Conservation (phyloP, 2,888 invertebrate species). For the Harmothoe impar region DNA sequence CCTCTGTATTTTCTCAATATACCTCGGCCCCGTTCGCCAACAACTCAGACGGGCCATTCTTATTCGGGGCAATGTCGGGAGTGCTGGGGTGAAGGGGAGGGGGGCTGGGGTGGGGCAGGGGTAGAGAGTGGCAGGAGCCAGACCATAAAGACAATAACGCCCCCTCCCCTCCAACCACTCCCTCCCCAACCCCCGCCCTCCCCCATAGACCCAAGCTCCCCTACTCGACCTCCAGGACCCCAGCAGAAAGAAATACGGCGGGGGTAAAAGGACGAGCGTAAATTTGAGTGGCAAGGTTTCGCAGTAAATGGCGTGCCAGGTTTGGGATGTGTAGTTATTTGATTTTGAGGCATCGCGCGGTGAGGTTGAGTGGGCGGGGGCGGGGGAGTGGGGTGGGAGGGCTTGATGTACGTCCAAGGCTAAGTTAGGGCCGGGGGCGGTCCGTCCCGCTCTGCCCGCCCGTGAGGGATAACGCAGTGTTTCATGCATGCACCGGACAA, state of each 20-base stretch:
- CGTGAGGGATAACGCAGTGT: conserved; percentile 58
- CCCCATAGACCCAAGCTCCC: neutral
- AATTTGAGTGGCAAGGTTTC: conserved; percentile 57
- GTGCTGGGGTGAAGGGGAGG: conserved; percentile 6
- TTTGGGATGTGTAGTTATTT: conserved; percentile 61
- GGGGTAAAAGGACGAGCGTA: conserved; percentile 54
- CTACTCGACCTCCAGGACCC: conserved; percentile 24
- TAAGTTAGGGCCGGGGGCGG: conserved; percentile 27
- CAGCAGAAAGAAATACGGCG: neutral
- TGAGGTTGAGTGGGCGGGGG: neutral
- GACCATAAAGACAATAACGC: conserved; percentile 58
- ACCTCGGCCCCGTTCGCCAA: no score
- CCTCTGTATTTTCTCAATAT: conserved; percentile 28
- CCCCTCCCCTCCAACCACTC: neutral
- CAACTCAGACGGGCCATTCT: neutral
- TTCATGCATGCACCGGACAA: conserved; percentile 53
- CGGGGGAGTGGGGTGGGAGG: neutral
- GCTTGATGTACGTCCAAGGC: neutral
- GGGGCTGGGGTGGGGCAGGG: neutral
- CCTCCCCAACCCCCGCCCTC: neutral
- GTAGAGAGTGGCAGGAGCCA: neutral
- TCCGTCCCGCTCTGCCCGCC: neutral
- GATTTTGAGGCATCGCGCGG: conserved; percentile 54
- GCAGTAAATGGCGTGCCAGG: conserved; percentile 55
- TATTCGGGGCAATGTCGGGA: conserved; percentile 36